A percentile compares a stretch with the other conserved stretches of the same genome.
phyloP scores from a whole-genome alignment of 2,113 vertebrate genomes.

The Ciconia boyciana region DNA sequence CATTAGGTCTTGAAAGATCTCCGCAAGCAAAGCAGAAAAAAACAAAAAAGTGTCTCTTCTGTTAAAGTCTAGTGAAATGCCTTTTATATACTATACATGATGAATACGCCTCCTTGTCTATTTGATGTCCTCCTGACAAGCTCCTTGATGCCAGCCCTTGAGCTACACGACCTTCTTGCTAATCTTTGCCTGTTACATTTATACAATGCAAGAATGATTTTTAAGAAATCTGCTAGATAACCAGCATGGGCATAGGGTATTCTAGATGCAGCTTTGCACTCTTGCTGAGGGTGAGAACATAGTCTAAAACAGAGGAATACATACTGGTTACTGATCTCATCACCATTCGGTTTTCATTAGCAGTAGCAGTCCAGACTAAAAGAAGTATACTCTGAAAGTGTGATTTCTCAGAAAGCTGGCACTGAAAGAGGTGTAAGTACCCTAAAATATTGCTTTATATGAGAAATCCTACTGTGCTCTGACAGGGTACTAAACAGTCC shows the following conservation, averaged over 20 bases:
- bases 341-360: neutral
- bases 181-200: neutral
- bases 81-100: neutral
- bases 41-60: accelerated
- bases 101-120: neutral
- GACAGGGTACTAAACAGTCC: neutral
- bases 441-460: neutral
- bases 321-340: neutral
- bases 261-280: neutral
- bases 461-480: neutral
- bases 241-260: neutral
- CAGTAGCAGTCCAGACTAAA: neutral
- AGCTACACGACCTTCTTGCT: neutral
- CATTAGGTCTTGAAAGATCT: neutral
- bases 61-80: neutral
- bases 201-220: neutral
- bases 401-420: neutral
- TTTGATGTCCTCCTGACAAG: neutral
- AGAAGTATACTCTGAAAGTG: neutral
- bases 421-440: neutral
- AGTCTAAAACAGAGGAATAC: neutral
- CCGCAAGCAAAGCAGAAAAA: neutral
- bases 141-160: neutral
- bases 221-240: neutral
- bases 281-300: neutral